Conservation (phyloP, 2,888 invertebrate genomes). For the Notodonta dromedarius region DNA sequence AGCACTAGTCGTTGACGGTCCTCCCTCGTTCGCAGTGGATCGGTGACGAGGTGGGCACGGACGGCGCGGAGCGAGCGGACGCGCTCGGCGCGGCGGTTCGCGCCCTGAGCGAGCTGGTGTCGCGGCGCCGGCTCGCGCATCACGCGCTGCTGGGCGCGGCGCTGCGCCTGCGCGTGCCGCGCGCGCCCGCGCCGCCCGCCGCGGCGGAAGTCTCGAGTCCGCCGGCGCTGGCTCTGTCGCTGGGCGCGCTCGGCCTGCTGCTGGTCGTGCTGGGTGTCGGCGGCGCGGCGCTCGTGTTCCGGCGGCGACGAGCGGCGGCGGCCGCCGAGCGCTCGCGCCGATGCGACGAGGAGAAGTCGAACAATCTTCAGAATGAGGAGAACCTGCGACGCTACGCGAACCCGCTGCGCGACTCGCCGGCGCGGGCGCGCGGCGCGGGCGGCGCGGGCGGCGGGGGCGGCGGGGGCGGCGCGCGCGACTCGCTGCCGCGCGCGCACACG, state of each 20-base stretch:
- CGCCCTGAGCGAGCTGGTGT: conserved; percentile 67
- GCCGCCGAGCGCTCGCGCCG: conserved; percentile 84
- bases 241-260: conserved; percentile 42
- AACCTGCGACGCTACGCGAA: conserved; percentile 93
- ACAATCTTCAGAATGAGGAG: conserved; percentile 96
- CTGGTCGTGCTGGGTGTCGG: conserved; percentile 56
- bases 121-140: conserved; percentile 67
- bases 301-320: conserved; percentile 56
- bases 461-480: conserved; percentile 74
- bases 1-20: not conserved
- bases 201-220: conserved; percentile 79
- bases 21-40: conserved; percentile 58
- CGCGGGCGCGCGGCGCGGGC: conserved; percentile 81
- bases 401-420: conserved; percentile 87
- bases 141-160: conserved; percentile 73
- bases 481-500: conserved; percentile 84
- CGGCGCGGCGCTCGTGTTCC: conserved; percentile 55
- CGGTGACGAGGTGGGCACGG: conserved; percentile 67
- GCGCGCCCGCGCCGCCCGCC: conserved; percentile 38
- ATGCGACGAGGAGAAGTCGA: conserved; percentile 94
- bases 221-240: conserved; percentile 40
- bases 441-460: conserved; percentile 78
- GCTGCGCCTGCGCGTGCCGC: conserved; percentile 64
- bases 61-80: conserved; percentile 48
- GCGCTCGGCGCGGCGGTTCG: conserved; percentile 65